These are phyloP conservation scores for Ophion slaviceki DNA, from an alignment of 2,888 invertebrate genomes.

Conservation along the genomic window DNA sequence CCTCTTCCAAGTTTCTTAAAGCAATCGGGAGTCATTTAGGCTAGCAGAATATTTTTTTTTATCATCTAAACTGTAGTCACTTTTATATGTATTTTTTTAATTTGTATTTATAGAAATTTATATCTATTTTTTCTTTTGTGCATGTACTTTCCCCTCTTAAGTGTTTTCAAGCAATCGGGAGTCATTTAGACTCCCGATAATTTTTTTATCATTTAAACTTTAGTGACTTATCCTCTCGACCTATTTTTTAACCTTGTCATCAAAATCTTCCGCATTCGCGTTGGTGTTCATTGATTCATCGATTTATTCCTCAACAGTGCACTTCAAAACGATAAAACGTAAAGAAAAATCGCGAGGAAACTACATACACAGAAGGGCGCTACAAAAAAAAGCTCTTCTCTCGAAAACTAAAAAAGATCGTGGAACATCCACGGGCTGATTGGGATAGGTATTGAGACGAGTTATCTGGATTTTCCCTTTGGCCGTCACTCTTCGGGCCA, in stretches of 20 bases:
- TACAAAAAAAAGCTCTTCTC: background rate
- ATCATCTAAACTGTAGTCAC: background rate
- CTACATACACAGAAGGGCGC: background rate
- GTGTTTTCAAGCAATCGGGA: background rate
- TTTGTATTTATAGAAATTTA: too few species aligned
- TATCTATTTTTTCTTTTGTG: background rate
- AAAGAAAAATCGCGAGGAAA: background rate
- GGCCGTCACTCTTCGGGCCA: background rate
- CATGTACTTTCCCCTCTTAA: background rate
- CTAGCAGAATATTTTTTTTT: background rate
- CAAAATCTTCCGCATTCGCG: background rate
- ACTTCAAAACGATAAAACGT: background rate
- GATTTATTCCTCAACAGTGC: background rate
- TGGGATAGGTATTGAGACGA: background rate
- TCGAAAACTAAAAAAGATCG: background rate
- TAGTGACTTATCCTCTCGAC: background rate
- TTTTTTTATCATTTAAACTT: background rate
- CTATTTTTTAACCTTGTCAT: background rate
- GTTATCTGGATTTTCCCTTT: background rate
- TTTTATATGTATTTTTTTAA: too few species aligned
- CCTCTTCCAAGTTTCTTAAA: too few species aligned
- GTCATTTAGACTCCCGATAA: background rate
- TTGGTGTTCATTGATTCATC: background rate
- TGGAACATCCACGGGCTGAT: too few species aligned
- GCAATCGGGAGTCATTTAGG: too few species aligned